Base-by-base conservation (phyloP, 2,113 vertebrate genomes). In the Cercocebus atys region DNA sequence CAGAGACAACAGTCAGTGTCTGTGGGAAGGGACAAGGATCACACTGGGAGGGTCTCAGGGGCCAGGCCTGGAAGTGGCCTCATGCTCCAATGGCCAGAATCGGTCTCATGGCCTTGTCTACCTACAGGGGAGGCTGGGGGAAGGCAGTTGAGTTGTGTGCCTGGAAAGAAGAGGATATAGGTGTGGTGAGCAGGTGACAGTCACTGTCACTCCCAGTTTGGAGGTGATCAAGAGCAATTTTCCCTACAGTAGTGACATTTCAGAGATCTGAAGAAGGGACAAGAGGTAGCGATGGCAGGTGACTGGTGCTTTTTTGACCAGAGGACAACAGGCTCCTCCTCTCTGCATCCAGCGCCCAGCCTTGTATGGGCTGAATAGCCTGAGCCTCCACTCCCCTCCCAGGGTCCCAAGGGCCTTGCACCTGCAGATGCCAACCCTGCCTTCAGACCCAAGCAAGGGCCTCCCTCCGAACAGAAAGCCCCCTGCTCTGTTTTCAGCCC, bases 191-290 rank as follows among this genome's bases (percentile, higher is more conserved):
- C 55, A 88, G 84, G 80, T 80, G 45, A 50, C 38, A 35, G 52
- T 87, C 32, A 12, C n/a, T 88, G n/a, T n/a, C n/a, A 7, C 13
- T 40, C 40, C 78, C 61, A 30, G 25, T 76, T 72, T 88, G 45
- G 88, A 89, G 27, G 23, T 76, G 30, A 25, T 75, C 55, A 68
- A 66, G 50, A 68, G 45, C 35, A 40, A 35, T 76, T 70, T 61
- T 93, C 43, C 57, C 64, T 81, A 45, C 47, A 89, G 79, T 82
- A 82, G 47, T 20, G 59, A 13, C 43, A 59, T 80, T 95, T 61
- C 84, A 55, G 86, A 59, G 13, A 73, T 22, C 30, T 50, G 20
- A 50, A 50, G 61, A 35, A 43, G 55, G 23, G 35, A 73, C 27
- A 32, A 73, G n/a, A 83, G 52, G n/a, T 32, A 68, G n/a, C 13